Evolutionary conservation across 2,113 vertebrate genomes (phyloP).

Genomic region (Paramisgurnus dabryanus): DNA sequence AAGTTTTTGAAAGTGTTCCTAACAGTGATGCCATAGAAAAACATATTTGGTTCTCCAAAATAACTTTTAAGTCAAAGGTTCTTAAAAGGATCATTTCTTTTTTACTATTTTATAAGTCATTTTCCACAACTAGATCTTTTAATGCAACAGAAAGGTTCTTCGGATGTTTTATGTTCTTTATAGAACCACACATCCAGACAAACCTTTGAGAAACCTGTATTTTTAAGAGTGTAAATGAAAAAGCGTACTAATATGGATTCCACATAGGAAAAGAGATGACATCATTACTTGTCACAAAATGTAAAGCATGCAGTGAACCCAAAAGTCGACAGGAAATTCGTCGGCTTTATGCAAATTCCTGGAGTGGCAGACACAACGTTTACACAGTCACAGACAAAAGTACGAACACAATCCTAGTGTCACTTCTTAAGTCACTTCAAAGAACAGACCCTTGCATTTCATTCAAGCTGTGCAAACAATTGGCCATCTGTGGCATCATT

Average conservation of each 20-base stretch:
- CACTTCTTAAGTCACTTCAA: background rate
- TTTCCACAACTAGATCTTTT: no score
- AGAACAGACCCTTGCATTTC: background rate
- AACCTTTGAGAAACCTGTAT: background rate
- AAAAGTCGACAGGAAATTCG: background rate
- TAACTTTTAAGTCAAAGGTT: no score
- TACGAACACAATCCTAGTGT: background rate
- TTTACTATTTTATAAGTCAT: no score
- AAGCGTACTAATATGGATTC: background rate
- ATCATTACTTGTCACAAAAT: background rate
- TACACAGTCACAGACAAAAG: background rate
- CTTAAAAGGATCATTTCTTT: no score
- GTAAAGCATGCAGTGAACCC: background rate
- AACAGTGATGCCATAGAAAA: no score
- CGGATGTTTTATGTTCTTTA: no score
- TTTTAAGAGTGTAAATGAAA: background rate
- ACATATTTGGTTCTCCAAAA: no score
- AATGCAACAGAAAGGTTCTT: no score
- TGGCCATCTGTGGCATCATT: background rate
- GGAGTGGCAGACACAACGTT: slow-evolving; percentile 5
- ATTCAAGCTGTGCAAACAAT: background rate
- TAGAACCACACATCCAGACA: no score
- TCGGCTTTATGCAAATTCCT: slow-evolving; percentile 32
- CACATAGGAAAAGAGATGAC: background rate
- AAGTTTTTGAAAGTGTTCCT: no score